Conservation (phyloP, 2,113 vertebrate species). For the Oplegnathus fasciatus region DNA sequence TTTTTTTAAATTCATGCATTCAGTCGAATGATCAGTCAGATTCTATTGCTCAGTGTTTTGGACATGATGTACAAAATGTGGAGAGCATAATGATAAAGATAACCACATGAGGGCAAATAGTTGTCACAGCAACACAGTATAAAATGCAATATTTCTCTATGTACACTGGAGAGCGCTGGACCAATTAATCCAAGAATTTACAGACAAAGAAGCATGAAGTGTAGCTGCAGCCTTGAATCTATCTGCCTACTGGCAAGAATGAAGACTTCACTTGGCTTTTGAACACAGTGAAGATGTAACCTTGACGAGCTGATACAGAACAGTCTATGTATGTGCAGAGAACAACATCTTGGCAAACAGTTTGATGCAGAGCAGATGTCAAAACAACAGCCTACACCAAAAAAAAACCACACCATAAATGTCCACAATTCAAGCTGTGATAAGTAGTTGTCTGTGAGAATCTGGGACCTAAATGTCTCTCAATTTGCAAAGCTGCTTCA, state of each 20-base stretch:
- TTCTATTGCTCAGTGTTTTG: neutral
- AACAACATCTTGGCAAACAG: neutral
- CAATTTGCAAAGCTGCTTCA: neutral
- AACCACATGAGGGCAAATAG: conserved; percentile 5
- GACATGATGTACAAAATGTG: conserved; percentile 4
- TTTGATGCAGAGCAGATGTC: conserved; percentile 27
- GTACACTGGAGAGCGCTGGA: neutral
- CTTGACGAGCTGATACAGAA: conserved; percentile 54
- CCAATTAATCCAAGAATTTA: neutral
- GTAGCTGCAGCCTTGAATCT: conserved; percentile 32
- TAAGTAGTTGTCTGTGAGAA: neutral
- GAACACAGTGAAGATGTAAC: conserved; percentile 41
- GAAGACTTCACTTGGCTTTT: conserved; percentile 21
- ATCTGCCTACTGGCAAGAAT: neutral
- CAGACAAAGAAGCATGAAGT: neutral
- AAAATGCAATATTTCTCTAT: neutral
- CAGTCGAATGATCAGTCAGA: neutral
- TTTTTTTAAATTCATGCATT: neutral
- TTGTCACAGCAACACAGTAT: conserved; percentile 11
- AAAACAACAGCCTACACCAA: conserved; percentile 16
- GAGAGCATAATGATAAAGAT: too few species aligned
- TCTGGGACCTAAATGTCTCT: neutral
- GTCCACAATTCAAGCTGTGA: neutral
- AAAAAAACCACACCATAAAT: neutral
- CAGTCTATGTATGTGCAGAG: neutral